These are phyloP conservation scores for Alces alces DNA, from an alignment of 2,113 vertebrate genomes.

Conservation along the genomic window DNA sequence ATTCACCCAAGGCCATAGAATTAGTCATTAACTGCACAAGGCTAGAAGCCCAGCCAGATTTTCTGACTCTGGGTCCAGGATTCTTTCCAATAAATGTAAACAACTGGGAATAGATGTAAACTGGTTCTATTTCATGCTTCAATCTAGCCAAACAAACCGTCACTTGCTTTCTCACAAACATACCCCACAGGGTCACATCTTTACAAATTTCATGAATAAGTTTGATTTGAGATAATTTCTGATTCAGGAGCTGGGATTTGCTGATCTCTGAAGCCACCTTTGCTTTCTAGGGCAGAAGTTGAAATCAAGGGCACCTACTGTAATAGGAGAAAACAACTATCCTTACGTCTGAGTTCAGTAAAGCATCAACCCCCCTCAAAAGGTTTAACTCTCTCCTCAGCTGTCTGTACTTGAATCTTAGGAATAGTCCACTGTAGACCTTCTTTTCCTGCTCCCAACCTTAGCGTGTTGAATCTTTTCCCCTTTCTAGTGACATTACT, in stretches of 20 bases:
- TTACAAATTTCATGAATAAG: not conserved
- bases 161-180: not conserved
- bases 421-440: not conserved
- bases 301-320: not conserved
- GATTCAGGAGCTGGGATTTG: not conserved
- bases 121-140: not conserved
- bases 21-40: not conserved
- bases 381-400: not conserved
- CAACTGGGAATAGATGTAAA: not conserved
- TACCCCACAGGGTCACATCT: not conserved
- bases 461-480: not conserved
- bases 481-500: not conserved
- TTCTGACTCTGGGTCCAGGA: not conserved
- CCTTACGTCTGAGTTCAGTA: not conserved
- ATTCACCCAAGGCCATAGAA: not conserved
- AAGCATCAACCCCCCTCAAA: not conserved
- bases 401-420: not conserved
- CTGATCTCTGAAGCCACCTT: not conserved
- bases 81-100: not conserved
- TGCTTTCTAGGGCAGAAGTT: not conserved
- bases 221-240: not conserved
- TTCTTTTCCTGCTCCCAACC: not conserved
- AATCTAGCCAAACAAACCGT: not conserved
- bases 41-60: not conserved
- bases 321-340: not conserved